These are phyloP conservation scores for Myiotriccus ornatus DNA, from an alignment of 2,797 vertebrate genomes.

Conservation along the genomic window DNA sequence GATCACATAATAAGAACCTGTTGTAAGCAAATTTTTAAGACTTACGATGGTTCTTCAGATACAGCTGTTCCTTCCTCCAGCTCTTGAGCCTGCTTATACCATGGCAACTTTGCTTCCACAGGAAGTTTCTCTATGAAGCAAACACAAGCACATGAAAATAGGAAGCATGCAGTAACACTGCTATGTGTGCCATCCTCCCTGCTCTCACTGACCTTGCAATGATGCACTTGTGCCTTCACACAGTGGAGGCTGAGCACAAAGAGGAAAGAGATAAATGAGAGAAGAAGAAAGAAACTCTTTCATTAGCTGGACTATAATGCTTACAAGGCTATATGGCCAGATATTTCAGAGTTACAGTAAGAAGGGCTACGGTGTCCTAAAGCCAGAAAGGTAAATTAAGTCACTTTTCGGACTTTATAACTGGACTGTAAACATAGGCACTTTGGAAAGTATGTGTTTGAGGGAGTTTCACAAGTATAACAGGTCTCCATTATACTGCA, in stretches of 20 bases:
- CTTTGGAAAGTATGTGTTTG: not conserved
- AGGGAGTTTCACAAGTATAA: not conserved
- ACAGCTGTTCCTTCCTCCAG: slow-evolving; percentile 85
- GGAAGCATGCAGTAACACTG: not conserved
- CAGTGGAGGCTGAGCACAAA: not conserved
- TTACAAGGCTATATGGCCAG: not conserved
- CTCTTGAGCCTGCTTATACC: slow-evolving; percentile 96
- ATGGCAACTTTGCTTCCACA: slow-evolving; percentile 90
- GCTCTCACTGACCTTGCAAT: rapidly evolving
- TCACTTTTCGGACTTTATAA: not conserved
- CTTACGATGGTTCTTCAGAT: slow-evolving; percentile 95
- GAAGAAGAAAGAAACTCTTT: not conserved
- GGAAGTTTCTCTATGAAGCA: slow-evolving; percentile 85
- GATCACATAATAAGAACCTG: not conserved
- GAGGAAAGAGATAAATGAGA: not conserved
- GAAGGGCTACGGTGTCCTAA: not conserved
- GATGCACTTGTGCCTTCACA: rapidly evolving
- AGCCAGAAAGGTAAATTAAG: not conserved
- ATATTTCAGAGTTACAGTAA: not conserved
- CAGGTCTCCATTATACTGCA: not conserved
- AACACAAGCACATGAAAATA: not conserved
- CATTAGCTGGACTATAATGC: rapidly evolving
- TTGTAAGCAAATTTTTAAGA: slow-evolving; percentile 37
- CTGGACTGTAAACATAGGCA: not conserved
- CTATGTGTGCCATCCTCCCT: not conserved